Evolutionary conservation across 2,113 vertebrate genomes (phyloP).

Genomic region (Amblyopsis rosae): DNA sequence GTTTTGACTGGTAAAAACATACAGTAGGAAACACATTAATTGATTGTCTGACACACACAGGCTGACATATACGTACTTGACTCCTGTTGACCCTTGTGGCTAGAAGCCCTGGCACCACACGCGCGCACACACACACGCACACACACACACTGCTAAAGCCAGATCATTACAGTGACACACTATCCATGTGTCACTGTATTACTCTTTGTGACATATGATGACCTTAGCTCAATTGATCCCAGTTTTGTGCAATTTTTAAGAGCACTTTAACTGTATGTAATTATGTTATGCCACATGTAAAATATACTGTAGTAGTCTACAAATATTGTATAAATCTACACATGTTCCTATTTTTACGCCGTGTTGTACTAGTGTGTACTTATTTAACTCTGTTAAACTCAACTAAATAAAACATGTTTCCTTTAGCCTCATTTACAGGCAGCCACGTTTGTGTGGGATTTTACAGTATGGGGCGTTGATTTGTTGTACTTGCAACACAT

Average conservation of each 20-base stretch:
- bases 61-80: slow-evolving; percentile 54
- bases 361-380: slow-evolving; percentile 16
- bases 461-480: slow-evolving; percentile 13
- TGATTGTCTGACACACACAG: slow-evolving; percentile 12
- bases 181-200: slow-evolving; percentile 50
- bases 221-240: too few species aligned
- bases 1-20: slow-evolving; percentile 15
- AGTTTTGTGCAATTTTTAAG: too few species aligned
- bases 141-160: slow-evolving; percentile 17
- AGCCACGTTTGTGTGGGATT: slow-evolving; percentile 18
- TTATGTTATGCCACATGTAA: too few species aligned
- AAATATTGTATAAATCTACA: not conserved
- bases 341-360: not conserved
- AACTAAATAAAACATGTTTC: slow-evolving; percentile 44
- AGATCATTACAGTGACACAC: slow-evolving; percentile 53
- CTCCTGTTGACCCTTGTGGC: slow-evolving; percentile 53
- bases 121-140: slow-evolving; percentile 18
- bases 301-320: too few species aligned
- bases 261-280: too few species aligned
- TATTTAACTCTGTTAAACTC: not conserved
- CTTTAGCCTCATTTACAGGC: slow-evolving; percentile 43
- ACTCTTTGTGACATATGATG: not conserved
- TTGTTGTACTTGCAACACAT: slow-evolving; percentile 17
- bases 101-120: slow-evolving; percentile 44
- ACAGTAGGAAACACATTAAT: slow-evolving; percentile 4